Evolutionary conservation across 2,797 vertebrate species (phyloP).

Genomic region (Macropodus opercularis): DNA sequence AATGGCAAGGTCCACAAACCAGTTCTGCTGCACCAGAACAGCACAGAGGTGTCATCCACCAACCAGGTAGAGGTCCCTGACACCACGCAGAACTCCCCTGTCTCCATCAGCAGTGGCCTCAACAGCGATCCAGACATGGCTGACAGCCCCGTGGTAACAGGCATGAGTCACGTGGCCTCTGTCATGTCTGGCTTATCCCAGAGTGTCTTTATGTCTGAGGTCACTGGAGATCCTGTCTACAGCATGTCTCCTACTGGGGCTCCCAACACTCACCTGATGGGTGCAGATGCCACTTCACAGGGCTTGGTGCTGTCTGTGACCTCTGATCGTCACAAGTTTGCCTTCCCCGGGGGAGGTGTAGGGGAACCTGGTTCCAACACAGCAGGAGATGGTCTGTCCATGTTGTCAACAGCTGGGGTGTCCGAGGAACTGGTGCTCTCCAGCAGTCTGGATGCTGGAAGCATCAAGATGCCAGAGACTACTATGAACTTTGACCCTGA

Average conservation of each 20-base stretch:
- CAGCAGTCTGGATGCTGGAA: constrained; percentile 90
- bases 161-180: constrained; percentile 94
- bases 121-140: constrained; percentile 98
- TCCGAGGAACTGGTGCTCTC: constrained; percentile 97
- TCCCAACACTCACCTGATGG: constrained; percentile 94
- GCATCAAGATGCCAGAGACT: constrained; percentile 94
- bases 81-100: constrained; percentile 98
- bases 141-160: constrained; percentile 95
- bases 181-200: constrained; percentile 96
- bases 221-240: constrained; percentile 94
- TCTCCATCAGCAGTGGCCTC: constrained; percentile 98
- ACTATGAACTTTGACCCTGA: constrained; percentile 99
- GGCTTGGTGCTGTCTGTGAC: constrained; percentile 92
- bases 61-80: constrained; percentile 99
- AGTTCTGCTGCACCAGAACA: constrained; percentile 94
- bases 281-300: constrained; percentile 90
- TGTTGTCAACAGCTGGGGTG: constrained; percentile 90
- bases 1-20: constrained; percentile 98
- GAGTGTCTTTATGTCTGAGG: constrained; percentile 98
- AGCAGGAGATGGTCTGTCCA: constrained; percentile 88
- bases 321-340: constrained; percentile 96
- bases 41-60: constrained; percentile 98
- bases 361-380: constrained; percentile 74
- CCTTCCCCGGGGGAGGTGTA: constrained; percentile 87
- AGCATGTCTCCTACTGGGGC: constrained; percentile 95